These are phyloP conservation scores for Elaphurus davidianus DNA, from an alignment of 2,113 vertebrate genomes.

Conservation along the genomic window DNA sequence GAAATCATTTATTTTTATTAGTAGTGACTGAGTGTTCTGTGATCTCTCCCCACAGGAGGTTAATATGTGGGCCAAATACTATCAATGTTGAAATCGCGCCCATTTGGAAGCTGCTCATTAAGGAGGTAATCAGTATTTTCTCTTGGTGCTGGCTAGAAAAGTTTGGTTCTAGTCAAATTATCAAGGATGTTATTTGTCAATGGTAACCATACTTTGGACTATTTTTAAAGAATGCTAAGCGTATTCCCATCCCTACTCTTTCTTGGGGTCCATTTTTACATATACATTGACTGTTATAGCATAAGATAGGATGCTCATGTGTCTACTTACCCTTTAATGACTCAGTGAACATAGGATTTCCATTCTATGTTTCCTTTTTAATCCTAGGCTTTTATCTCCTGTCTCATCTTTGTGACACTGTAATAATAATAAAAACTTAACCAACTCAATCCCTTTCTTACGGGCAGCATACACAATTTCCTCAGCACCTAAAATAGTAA, in stretches of 20 bases:
- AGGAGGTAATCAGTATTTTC: slow-evolving; percentile 81
- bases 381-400: neutral
- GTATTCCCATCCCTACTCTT: neutral
- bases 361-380: neutral
- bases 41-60: slow-evolving; percentile 75
- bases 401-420: neutral
- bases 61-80: slow-evolving; percentile 84
- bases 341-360: neutral
- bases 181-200: neutral
- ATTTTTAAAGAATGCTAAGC: neutral
- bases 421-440: neutral
- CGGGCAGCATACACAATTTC: neutral
- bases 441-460: neutral
- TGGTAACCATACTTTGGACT: neutral
- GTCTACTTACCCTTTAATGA: neutral
- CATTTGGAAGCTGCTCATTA: slow-evolving; percentile 87
- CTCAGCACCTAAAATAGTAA: neutral
- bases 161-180: neutral
- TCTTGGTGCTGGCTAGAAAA: neutral
- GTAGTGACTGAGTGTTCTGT: slow-evolving; percentile 10
- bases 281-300: neutral
- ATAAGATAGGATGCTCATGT: neutral
- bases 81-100: slow-evolving; percentile 84
- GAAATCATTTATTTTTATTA: neutral
- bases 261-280: neutral